Evolutionary conservation across 2,113 vertebrate genomes (phyloP).

Genomic region (Suricata suricatta): DNA sequence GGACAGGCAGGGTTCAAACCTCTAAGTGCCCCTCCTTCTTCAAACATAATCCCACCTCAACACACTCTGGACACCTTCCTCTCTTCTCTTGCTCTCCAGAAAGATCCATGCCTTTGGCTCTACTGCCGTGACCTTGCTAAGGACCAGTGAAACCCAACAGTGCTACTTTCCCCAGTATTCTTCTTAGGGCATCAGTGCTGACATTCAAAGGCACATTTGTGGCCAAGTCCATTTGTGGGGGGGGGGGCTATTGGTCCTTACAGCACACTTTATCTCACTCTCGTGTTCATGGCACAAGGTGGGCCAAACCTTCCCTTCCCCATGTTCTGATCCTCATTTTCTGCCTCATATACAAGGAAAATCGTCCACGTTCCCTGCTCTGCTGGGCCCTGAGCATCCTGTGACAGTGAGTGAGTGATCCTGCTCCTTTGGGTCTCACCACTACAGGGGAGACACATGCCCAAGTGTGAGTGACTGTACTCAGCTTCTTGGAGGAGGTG

Average conservation of each 20-base stretch:
- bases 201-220: not conserved
- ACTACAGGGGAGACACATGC: not conserved
- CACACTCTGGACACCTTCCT: not conserved
- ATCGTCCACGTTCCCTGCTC: not conserved
- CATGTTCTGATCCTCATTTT: not conserved
- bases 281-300: not conserved
- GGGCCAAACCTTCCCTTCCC: not conserved
- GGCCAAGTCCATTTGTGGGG: not conserved
- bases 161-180: not conserved
- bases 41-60: not conserved
- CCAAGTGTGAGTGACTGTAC: not conserved
- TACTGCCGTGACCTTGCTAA: not conserved
- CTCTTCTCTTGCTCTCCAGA: not conserved
- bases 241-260: not conserved
- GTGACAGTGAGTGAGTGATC: not conserved
- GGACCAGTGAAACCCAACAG: not conserved
- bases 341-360: not conserved
- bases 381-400: not conserved
- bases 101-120: not conserved
- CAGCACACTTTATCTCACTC: not conserved
- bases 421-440: not conserved
- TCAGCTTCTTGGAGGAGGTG: not conserved
- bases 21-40: not conserved
- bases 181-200: not conserved
- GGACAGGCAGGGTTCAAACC: not conserved